phyloP scores from a whole-genome alignment of 92 coral and sea anemone species.

The Chrysogorgia sp. region DNA sequence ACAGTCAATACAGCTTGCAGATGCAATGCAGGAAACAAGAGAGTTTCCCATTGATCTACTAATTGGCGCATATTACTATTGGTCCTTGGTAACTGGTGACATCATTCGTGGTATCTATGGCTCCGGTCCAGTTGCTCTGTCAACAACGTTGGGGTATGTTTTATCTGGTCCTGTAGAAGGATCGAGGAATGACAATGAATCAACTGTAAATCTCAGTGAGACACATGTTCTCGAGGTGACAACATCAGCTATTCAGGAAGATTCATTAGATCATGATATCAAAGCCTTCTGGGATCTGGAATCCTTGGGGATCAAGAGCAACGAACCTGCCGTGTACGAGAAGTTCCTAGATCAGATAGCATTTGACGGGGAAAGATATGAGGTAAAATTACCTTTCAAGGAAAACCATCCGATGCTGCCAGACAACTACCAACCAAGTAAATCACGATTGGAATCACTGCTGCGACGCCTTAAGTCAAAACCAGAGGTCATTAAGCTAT shows the following conservation, averaged over 20 bases:
- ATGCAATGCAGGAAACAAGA: neutral
- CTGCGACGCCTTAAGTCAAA: conserved; percentile 29
- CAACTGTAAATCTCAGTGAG: conserved; percentile 4
- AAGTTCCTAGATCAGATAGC: neutral
- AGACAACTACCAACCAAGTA: conserved; percentile 4
- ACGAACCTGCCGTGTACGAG: conserved; percentile 19
- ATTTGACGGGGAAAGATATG: conserved; percentile 1
- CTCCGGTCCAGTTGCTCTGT: conserved; percentile 24
- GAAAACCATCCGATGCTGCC: conserved; percentile 25
- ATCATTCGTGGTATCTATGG: neutral
- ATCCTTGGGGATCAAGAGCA: conserved; percentile 13
- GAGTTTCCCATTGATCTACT: conserved; percentile 10
- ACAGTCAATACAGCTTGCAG: conserved; percentile 31
- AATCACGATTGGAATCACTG: conserved; percentile 30
- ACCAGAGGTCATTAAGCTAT: conserved; percentile 37
- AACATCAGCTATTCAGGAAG: conserved; percentile 1
- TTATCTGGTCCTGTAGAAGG: conserved; percentile 30
- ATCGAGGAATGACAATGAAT: neutral
- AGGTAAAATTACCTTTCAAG: conserved; percentile 31
- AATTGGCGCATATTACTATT: conserved; percentile 49
- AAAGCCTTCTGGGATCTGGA: conserved; percentile 62
- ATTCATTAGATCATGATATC: neutral
- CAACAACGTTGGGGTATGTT: conserved; percentile 26
- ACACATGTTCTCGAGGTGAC: conserved; percentile 1
- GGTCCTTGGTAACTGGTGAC: conserved; percentile 32